Percentiles rank a stretch among this genome's conserved stretches.
These are phyloP conservation scores for Cybosia mesomella DNA, from an alignment of 2,888 invertebrate species.

Conservation along the genomic window DNA sequence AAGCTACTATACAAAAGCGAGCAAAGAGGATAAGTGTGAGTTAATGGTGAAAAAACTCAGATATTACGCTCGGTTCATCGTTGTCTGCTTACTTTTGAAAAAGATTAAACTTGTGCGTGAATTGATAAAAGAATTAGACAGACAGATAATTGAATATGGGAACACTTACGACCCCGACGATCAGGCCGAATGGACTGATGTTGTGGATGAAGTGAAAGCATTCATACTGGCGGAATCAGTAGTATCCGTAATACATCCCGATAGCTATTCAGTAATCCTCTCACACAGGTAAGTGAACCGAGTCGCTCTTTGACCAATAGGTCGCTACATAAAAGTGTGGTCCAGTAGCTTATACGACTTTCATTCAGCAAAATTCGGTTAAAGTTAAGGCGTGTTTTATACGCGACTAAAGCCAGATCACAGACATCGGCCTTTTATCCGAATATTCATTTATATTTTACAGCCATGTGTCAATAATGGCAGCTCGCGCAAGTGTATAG, in stretches of 20 bases:
- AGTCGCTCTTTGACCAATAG: background rate
- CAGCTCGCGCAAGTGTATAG: too few species aligned
- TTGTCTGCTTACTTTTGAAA: slow-evolving; percentile 97
- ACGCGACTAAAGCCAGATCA: background rate
- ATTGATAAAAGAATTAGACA: slow-evolving; percentile 95
- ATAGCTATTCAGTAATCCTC: slow-evolving; percentile 94
- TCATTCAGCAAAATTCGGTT: too few species aligned
- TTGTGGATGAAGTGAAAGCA: slow-evolving; percentile 97
- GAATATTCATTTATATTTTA: background rate
- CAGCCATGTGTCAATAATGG: too few species aligned
- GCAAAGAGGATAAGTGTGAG: slow-evolving; percentile 97
- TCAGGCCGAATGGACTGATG: slow-evolving; percentile 97
- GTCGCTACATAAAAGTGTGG: too few species aligned
- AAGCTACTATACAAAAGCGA: slow-evolving; percentile 97
- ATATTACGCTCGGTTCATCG: slow-evolving; percentile 98
- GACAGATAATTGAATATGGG: slow-evolving; percentile 98
- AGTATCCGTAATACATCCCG: slow-evolving; percentile 95
- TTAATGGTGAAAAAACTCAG: slow-evolving; percentile 98
- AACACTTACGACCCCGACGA: slow-evolving; percentile 99
- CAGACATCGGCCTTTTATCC: background rate
- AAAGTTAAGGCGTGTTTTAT: too few species aligned
- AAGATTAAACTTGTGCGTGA: slow-evolving; percentile 97
- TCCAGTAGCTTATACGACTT: too few species aligned
- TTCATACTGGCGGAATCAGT: slow-evolving; percentile 97
- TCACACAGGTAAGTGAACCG: slow-evolving; percentile 90